Evolutionary conservation across 2,113 vertebrate species (phyloP), one percentile per base, ranked within the genome.

Genomic region (Ursus arctos): DNA sequence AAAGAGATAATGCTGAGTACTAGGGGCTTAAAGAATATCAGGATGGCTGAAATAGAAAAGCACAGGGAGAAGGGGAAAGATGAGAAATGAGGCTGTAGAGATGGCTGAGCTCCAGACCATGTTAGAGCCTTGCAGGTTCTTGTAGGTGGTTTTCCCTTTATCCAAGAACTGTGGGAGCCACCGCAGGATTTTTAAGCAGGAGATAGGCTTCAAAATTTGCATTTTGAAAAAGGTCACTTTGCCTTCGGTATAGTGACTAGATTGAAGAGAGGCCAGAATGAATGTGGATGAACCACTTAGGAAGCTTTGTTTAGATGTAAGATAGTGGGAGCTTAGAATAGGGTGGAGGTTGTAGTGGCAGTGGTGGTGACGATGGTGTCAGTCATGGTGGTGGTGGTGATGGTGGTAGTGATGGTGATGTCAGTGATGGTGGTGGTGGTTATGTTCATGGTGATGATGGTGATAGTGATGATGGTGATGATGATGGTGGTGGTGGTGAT

Each of bases 181-280:
- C 0, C 87, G 57, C 86, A 94, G 31, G 40, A 33, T n/a, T 81
- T 96, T 85, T 24, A 88, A 93, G 47, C 18, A 87, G 59, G 71
- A 51, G 33, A 67, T 31, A 88, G 65, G 36, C 59, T 81, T 96
- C 19, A 82, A 92, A 94, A 71, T 84, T 86, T 71, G 24, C 19
- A 59, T 80, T 83, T 86, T 83, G 59, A 87, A 87, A 49, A 89
- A 77, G 63, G 40, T 21, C 9, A 31, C 7, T 91, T 53, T 88
- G 16, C 47, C 18, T 93, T 96, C 67, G 90, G 19, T 51, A 5
- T 47, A 69, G 12, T 91, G 76, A 53, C 43, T 31, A 95, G 55
- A 28, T 63, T 88, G 47, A 88, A 63, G 65, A 94, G 33, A 90
- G 49, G 31, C 40, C 40, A 80, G 51, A 84, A 87, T 59, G 55